A percentile compares a stretch with the other conserved stretches of the same genome.
Evolutionary conservation across 1,140 invertebrate genomes (phyloP).

Genomic region (Drosophila hydei): DNA sequence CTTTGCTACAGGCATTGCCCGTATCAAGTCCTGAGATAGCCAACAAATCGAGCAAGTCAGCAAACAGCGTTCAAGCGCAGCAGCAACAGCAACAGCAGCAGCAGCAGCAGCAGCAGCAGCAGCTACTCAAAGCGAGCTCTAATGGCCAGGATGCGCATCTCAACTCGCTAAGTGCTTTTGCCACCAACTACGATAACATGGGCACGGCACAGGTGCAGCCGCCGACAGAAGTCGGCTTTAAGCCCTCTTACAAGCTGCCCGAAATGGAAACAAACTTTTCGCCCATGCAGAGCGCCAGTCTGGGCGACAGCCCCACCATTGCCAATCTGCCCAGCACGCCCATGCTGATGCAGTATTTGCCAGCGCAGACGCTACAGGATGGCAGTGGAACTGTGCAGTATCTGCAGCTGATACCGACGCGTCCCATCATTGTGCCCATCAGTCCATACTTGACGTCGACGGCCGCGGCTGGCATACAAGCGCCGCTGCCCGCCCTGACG

Average conservation of each 20-base stretch:
- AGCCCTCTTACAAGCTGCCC: conserved; percentile 78
- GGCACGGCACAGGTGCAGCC: conserved; percentile 33
- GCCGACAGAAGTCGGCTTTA: conserved; percentile 52
- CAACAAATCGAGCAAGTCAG: conserved; percentile 56
- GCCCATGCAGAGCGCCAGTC: conserved; percentile 61
- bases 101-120: conserved; percentile 54
- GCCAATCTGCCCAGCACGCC: conserved; percentile 82
- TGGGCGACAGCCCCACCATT: conserved; percentile 29
- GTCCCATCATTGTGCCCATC: conserved; percentile 81
- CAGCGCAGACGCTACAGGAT: conserved; percentile 66
- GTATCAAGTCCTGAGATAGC: conserved; percentile 74
- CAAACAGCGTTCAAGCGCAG: conserved; percentile 56
- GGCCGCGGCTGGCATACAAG: neutral
- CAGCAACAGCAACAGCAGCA: conserved; percentile 62
- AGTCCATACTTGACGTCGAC: conserved; percentile 61
- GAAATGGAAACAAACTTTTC: conserved; percentile 80
- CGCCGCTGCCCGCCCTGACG: conserved; percentile 1
- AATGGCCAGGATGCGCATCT: conserved; percentile 63
- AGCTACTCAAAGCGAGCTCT: conserved; percentile 19
- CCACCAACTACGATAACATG: conserved; percentile 63
- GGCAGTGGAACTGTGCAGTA: conserved; percentile 72
- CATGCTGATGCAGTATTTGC: conserved; percentile 86
- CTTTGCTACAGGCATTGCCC: conserved; percentile 31
- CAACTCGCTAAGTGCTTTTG: conserved; percentile 74
- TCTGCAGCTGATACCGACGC: conserved; percentile 77